phyloP scores from a whole-genome alignment of 2,888 invertebrate genomes.

The Callosobruchus maculatus region DNA sequence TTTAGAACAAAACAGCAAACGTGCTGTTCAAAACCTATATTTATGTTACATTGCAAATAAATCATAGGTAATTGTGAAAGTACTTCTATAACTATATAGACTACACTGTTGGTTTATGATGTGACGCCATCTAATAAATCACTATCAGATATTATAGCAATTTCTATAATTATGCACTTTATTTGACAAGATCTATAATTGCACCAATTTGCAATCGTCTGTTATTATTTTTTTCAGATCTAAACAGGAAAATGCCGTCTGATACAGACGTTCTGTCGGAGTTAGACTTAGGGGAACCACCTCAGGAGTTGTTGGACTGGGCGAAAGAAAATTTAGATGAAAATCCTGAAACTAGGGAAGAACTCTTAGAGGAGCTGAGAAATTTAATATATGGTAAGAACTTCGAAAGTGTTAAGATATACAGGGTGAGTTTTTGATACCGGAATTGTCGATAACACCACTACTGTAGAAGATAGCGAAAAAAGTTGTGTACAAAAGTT shows the following conservation, averaged over 20 bases:
- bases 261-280: constrained; percentile 57
- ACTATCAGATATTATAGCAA: neutral
- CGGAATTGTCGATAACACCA: too few relatives aligned
- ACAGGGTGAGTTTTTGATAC: too few relatives aligned
- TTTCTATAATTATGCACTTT: neutral
- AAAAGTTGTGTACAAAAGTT: too few relatives aligned
- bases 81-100: neutral
- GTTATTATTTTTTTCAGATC: neutral
- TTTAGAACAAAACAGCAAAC: too few relatives aligned
- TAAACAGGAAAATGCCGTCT: constrained; percentile 20
- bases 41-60: neutral
- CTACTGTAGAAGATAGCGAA: too few relatives aligned
- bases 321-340: constrained; percentile 67
- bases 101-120: neutral
- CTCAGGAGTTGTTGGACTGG: constrained; percentile 63
- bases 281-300: constrained; percentile 63
- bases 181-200: neutral
- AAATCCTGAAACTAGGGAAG: constrained; percentile 63
- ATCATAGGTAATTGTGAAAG: neutral
- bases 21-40: too few relatives aligned
- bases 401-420: too few relatives aligned
- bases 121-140: neutral
- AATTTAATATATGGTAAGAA: constrained; percentile 74
- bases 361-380: constrained; percentile 67
- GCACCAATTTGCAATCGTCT: neutral